These are phyloP conservation scores for Mirounga angustirostris DNA, from an alignment of 2,113 vertebrate species.

Conservation along the genomic window DNA sequence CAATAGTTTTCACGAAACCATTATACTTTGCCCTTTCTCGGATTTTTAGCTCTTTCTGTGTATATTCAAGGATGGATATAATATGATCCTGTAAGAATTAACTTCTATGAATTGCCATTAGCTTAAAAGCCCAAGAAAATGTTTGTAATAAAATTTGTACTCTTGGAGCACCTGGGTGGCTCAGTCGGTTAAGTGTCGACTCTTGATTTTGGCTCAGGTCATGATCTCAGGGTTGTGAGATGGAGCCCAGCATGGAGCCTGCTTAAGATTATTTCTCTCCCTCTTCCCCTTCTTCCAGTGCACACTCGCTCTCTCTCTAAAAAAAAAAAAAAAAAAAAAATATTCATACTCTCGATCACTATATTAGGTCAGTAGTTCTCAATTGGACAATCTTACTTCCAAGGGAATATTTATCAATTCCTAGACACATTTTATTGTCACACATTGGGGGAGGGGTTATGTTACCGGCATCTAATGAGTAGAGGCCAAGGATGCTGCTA, in stretches of 20 bases:
- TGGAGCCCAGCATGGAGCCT: background rate
- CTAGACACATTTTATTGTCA: background rate
- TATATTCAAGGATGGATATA: background rate
- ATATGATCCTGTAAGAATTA: constrained; percentile 30
- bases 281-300: background rate
- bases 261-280: background rate
- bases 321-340: background rate
- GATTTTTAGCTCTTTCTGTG: background rate
- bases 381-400: background rate
- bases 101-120: background rate
- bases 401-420: background rate
- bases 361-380: background rate
- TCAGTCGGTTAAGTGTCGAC: background rate
- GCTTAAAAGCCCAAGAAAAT: background rate
- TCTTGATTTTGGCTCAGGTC: background rate
- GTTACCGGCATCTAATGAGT: background rate
- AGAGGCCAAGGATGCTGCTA: background rate
- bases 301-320: background rate
- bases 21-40: background rate
- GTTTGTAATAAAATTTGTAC: background rate
- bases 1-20: constrained; percentile 56
- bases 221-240: background rate
- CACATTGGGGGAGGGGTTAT: background rate
- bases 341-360: background rate
- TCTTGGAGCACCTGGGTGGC: background rate